Evolutionary conservation across 2,888 invertebrate species (phyloP), one percentile per base, ranked within the genome.

Genomic region (Caradrina kadenii): DNA sequence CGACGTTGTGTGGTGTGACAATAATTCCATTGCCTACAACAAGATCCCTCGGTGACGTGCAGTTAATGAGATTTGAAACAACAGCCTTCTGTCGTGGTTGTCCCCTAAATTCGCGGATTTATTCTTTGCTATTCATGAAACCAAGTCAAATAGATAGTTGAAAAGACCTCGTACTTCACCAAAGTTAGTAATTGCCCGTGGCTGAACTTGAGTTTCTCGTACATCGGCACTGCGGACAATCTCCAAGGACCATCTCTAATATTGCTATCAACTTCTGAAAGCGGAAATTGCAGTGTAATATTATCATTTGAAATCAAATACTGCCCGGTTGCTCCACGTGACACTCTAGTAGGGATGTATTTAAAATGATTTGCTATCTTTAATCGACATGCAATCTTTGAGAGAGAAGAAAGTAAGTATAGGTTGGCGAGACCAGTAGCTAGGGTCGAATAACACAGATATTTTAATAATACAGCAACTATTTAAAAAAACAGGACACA

Each of bases 51-150:
- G 39, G 54, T 55, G 74, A 70, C 67, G 49, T 61, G 58, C 39
- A 55, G 61, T 70, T 56, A 81, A 81, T 74, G 67, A 68, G 68
- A 66, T 81, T n/a, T 48, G 52, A 55, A 73, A 67, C 66, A 73
- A 70, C 54, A 52, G 42, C 17, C 58, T 50, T 42, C 26, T 60
- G 49, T 56, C 8, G n/a, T 22, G 13, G 11, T 35, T 54, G 19
- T 45, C 63, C 2, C 59, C 53, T 17, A 59, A 76, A 64, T 52
- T 62, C 15, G n/a, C n/a, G 21, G 52, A 56, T 75, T 59, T 21
- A 55, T 55, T 53, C 56, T 2, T 62, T 63, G 26, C 48, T 52
- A 45, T 69, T 69, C 55, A 21, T 45, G 59, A 54, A 63, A 61
- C 75, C 48, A 63, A 69, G 52, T 68, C 58, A 79, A 26, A 26